phyloP scores from a whole-genome alignment of 2,113 vertebrate genomes.

The Phalacrocorax carbo region DNA sequence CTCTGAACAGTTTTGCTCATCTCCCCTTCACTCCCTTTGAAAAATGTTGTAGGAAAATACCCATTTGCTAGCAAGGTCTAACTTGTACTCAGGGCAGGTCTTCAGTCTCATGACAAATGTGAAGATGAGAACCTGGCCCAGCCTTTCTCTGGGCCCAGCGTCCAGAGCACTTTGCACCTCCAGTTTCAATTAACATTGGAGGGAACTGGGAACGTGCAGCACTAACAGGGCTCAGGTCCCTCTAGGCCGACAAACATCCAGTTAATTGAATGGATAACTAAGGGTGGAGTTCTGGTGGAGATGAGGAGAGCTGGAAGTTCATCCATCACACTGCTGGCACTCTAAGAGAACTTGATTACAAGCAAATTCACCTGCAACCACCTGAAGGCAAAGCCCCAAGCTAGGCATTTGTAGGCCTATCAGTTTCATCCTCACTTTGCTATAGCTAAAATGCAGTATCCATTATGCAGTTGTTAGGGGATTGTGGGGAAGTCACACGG shows the following conservation, averaged over 20 bases:
- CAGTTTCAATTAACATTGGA: fast-evolving
- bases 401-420: not conserved
- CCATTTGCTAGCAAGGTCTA: not conserved
- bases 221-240: not conserved
- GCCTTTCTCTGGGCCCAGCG: not conserved
- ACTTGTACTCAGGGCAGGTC: not conserved
- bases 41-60: not conserved
- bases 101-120: not conserved
- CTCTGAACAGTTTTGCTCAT: not conserved
- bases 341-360: not conserved
- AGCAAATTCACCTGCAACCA: not conserved
- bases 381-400: fast-evolving
- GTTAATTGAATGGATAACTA: not conserved
- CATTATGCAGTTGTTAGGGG: not conserved
- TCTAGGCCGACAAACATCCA: not conserved
- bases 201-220: not conserved
- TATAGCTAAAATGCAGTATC: not conserved
- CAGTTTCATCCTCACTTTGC: not conserved
- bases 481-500: not conserved
- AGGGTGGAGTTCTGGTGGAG: not conserved
- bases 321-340: not conserved
- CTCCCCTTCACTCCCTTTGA: not conserved
- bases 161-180: not conserved
- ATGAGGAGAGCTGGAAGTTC: not conserved
- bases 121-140: not conserved